These are phyloP conservation scores for Myotis findleyi DNA, from an alignment of 2,797 vertebrate genomes.

Conservation along the genomic window DNA sequence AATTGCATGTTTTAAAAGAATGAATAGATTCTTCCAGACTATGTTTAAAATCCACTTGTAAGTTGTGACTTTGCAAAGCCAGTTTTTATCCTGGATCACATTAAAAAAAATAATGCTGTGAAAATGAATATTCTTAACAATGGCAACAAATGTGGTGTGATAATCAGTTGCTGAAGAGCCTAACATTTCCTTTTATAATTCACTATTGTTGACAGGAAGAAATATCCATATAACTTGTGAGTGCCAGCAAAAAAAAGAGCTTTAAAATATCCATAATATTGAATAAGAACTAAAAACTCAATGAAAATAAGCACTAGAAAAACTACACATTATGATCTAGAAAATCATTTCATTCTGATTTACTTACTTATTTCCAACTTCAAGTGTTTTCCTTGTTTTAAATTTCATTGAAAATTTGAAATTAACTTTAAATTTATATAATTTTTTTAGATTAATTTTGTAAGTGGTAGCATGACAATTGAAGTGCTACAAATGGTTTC, in stretches of 20 bases:
- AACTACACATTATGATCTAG: not conserved
- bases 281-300: slow-evolving; percentile 33
- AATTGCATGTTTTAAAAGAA: slow-evolving; percentile 64
- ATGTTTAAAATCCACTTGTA: slow-evolving; percentile 71
- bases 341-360: slow-evolving; percentile 28
- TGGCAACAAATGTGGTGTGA: slow-evolving; percentile 54
- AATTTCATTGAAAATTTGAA: slow-evolving; percentile 26
- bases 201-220: slow-evolving; percentile 42
- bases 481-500: not conserved
- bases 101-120: slow-evolving; percentile 51
- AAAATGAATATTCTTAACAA: slow-evolving; percentile 77
- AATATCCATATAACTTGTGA: slow-evolving; percentile 32
- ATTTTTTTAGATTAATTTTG: not conserved
- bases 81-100: slow-evolving; percentile 65
- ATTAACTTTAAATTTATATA: not conserved
- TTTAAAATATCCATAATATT: slow-evolving; percentile 35
- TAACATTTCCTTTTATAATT: slow-evolving; percentile 62
- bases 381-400: not conserved
- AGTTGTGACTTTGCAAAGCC: slow-evolving; percentile 74
- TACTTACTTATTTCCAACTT: slow-evolving; percentile 3
- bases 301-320: not conserved
- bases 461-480: not conserved
- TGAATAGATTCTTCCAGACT: slow-evolving; percentile 69
- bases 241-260: not conserved
- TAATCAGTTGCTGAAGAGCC: slow-evolving; percentile 56